Conservation (phyloP, 2,113 vertebrate genomes). For the Australoheros scitulus region DNA sequence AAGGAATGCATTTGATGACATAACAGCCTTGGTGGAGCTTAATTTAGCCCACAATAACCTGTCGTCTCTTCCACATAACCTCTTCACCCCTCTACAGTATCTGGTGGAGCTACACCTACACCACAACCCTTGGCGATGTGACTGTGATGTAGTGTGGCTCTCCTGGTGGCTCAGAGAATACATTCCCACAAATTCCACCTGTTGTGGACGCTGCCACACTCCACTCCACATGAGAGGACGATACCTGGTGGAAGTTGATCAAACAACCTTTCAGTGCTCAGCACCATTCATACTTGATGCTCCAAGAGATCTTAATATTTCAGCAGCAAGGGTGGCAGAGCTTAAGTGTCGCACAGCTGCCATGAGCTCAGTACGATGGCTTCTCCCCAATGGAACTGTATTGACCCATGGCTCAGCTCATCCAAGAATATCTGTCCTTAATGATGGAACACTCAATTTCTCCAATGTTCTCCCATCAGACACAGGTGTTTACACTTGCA, state of each 20-base stretch:
- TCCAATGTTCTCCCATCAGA: constrained; percentile 90
- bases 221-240: constrained; percentile 90
- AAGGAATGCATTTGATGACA: constrained; percentile 96
- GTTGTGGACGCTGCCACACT: constrained; percentile 95
- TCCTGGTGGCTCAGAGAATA: constrained; percentile 96
- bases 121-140: constrained; percentile 98
- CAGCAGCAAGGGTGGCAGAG: constrained; percentile 92
- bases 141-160: constrained; percentile 97
- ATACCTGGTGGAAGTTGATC: constrained; percentile 96
- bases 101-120: constrained; percentile 96
- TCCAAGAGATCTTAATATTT: constrained; percentile 94
- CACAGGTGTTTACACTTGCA: constrained; percentile 95
- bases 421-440: constrained; percentile 91
- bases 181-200: constrained; percentile 97
- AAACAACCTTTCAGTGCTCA: constrained; percentile 92
- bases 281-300: constrained; percentile 96
- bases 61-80: constrained; percentile 95
- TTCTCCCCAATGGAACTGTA: constrained; percentile 93
- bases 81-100: constrained; percentile 93
- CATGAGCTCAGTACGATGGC: constrained; percentile 95
- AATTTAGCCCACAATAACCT: constrained; percentile 99
- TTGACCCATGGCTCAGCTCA: constrained; percentile 94
- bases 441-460: constrained; percentile 96
- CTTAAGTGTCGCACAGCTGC: constrained; percentile 93
- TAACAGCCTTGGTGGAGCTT: constrained; percentile 94